These are phyloP conservation scores for Spilosoma lubricipeda DNA, from an alignment of 2,888 invertebrate genomes.

Conservation along the genomic window DNA sequence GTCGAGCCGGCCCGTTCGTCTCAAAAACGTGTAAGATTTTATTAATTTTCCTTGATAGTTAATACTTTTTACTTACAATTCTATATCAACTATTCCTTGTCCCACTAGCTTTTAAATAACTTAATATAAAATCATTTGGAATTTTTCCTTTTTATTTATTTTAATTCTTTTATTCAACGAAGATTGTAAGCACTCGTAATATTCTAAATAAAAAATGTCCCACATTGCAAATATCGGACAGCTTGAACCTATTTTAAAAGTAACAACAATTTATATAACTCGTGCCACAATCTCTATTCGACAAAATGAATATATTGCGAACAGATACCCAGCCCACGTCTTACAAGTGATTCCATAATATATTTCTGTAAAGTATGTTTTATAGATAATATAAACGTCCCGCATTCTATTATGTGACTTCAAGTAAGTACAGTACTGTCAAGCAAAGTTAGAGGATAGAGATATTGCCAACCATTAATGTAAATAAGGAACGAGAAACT, in stretches of 20 bases:
- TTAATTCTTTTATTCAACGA: neutral
- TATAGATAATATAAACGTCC: constrained; percentile 9
- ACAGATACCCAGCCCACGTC: constrained; percentile 40
- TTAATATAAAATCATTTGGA: neutral
- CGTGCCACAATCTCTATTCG: neutral
- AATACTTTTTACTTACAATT: neutral
- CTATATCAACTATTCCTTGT: neutral
- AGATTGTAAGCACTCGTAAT: neutral
- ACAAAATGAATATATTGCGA: neutral
- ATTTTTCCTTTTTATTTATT: neutral
- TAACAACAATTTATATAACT: neutral
- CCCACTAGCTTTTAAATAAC: neutral
- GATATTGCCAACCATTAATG: neutral
- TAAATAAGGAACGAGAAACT: neutral
- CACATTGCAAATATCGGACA: neutral
- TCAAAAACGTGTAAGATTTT: neutral
- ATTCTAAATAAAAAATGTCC: neutral
- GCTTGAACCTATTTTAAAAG: neutral
- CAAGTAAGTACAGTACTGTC: neutral
- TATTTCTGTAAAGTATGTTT: constrained; percentile 40
- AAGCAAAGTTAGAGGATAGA: neutral
- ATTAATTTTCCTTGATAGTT: neutral
- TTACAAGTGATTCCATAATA: constrained; percentile 28
- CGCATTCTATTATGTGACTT: neutral
- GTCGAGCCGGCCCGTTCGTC: too few relatives aligned